Evolutionary conservation across 2,113 vertebrate genomes (phyloP).

Genomic region (Corythornis vintsioides): DNA sequence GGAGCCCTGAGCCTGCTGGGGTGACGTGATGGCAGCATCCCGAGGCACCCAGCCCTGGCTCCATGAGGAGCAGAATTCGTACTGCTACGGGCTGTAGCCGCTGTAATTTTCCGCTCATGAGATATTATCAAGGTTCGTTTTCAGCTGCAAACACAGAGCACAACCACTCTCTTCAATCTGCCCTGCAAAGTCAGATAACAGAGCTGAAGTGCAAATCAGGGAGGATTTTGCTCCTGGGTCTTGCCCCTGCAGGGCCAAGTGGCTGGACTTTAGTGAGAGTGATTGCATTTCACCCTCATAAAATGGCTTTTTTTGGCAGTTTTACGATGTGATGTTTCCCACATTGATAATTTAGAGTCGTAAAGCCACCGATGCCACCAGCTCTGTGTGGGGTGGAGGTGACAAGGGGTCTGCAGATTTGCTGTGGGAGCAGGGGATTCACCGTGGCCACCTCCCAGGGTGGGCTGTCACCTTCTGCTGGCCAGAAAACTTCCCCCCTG

Average conservation of each 20-base stretch:
- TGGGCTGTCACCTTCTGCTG: not conserved
- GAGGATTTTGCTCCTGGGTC: not conserved
- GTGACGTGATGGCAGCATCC: not conserved
- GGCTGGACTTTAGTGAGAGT: not conserved
- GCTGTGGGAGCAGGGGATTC: not conserved
- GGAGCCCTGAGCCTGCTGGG: not conserved
- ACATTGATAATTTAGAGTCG: not conserved
- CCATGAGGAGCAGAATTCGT: not conserved
- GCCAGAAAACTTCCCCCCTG: not conserved
- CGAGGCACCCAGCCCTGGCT: not conserved
- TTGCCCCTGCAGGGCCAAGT: not conserved
- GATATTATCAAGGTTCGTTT: constrained; percentile 51
- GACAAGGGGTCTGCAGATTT: not conserved
- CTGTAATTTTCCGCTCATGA: constrained; percentile 64
- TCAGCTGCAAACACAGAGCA: constrained; percentile 26
- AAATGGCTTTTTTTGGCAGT: not conserved
- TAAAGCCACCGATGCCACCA: not conserved
- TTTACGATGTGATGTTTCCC: not conserved
- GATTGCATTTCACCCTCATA: not conserved
- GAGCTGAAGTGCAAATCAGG: not conserved
- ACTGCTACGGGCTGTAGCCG: not conserved
- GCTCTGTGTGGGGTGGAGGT: not conserved
- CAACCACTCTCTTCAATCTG: constrained; percentile 11
- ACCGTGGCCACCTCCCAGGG: not conserved
- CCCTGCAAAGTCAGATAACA: not conserved